Evolutionary conservation across 2,888 invertebrate genomes (phyloP).

Genomic region (Gisinianus flammeolus): DNA sequence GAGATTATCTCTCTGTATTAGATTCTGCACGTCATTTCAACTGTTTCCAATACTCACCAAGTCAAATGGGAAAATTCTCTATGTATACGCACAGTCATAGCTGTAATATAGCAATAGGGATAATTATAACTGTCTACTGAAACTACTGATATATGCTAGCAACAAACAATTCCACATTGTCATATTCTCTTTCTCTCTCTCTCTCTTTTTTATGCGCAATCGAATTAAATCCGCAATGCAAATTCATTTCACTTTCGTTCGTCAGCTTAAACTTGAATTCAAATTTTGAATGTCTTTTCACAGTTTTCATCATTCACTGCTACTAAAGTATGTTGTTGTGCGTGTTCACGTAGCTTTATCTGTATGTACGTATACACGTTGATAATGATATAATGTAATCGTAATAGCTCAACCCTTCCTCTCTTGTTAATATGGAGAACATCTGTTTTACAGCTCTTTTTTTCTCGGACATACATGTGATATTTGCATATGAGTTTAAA

Average conservation of each 20-base stretch:
- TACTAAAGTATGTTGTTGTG: no score
- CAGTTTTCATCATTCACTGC: neutral
- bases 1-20: conserved; percentile 15
- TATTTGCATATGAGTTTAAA: conserved; percentile 27
- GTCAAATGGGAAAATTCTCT: no score
- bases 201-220: neutral
- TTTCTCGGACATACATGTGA: neutral
- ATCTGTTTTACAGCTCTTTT: conserved; percentile 20
- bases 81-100: no score
- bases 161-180: neutral
- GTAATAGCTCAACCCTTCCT: neutral
- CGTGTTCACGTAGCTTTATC: no score
- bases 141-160: neutral
- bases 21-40: conserved; percentile 27
- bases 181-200: neutral
- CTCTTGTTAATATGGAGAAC: neutral
- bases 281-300: conserved; percentile 8
- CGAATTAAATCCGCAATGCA: conserved; percentile 46
- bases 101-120: no score
- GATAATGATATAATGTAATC: no score
- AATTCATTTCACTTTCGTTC: conserved; percentile 39
- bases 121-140: no score
- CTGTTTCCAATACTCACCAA: no score
- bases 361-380: no score
- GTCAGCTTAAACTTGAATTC: neutral